Base-by-base conservation (phyloP, 2,888 invertebrate species). In the Empis stercorea region DNA sequence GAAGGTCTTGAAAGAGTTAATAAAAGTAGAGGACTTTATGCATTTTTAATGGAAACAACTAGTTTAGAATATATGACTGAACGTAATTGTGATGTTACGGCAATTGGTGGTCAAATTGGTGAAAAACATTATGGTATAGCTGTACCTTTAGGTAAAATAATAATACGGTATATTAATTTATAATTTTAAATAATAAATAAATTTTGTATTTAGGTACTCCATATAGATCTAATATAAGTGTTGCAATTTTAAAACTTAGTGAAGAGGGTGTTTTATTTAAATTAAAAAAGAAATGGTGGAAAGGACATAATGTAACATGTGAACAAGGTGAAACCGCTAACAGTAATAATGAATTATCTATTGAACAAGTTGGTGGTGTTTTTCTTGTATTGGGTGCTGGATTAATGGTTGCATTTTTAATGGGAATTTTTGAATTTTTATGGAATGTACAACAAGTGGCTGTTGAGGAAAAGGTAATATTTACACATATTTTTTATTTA, bases 1-100 rank as follows among this genome's bases (percentile, higher is more conserved):
- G 89, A 92, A 59, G 96, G 95, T 1, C 84, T 87, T 2, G 81
- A 85, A 17, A 74, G 87, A 42, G 94, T 95, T 0, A 62, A 76
- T 34, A 78, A 76, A 60, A 81, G 77, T 45, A 80, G 81, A 61
- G 81, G 82, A 30, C 79, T 74, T 52, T 97, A 88, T 66, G 96
- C 94, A 3, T 97, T 89, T 64, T 79, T 99, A 51, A 94, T 96
- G 89, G 97, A 97, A 72, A 94, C 93, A 30, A 85, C 93, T 1
- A 83, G 86, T 20, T 82, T 97, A 56, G 93, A 96, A 65, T 99
- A 94, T 69, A 83, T 80, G 56, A 81, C 80, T 52, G 84, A 88
- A 64, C 74, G 84, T 52, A 75, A 85, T 60, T 93, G 93, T 64
- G 79, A 84, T 49, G 75, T 94, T 50, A 83, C 76, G 50, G 81